Evolutionary conservation across 2,113 vertebrate genomes (phyloP), one percentile per base, ranked within the genome.

Genomic region (Donacobius atricapilla): DNA sequence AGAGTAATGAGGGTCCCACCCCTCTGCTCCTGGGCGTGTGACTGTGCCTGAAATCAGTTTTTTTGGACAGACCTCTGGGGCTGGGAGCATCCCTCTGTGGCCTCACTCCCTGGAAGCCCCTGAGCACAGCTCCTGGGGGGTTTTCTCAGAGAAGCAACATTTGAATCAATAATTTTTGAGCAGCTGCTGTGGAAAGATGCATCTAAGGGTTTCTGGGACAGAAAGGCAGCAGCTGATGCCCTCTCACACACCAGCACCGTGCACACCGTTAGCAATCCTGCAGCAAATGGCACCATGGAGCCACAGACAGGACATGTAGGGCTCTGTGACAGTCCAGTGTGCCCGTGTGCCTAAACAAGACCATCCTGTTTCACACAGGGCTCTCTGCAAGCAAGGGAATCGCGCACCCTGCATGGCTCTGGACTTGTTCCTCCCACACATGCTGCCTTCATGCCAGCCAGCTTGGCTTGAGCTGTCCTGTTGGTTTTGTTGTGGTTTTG

Each of bases 331-430:
- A 33, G 30, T 5, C 5, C 6, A 44, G 21, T 25, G 45, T 7
- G 3, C 23, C 56, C 25, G 2, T 2, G 0, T 24, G 27, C 54
- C 69, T 42, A 2, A 70, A 42, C 30, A 50, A 44, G 82, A 17
- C 22, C 11, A 2, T 81, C 23, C 30, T 48, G 2, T 79, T 53
- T 83, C 88, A 64, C 53, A 39, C 47, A 86, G 27, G 27, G 23
- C 44, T 54, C 69, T 40, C 58, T 63, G 23, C 51, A 75, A 76
- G 58, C 0, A 0, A 76, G 37, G 56, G 40, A 54, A 40, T 10
- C 2, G 0, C 4, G 0, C 57, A 11, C 24, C 16, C 70, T 27
- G 30, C 1, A 0, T 42, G 50, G 64, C 64, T 82, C 54, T 66
- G 82, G 61, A 15, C 1, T 4, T 31, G 24, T 57, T 69, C 5